Percentiles rank a stretch among this genome's conserved stretches.
Conservation (phyloP, 2,888 invertebrate species). For the Brachyopa scutellaris region DNA sequence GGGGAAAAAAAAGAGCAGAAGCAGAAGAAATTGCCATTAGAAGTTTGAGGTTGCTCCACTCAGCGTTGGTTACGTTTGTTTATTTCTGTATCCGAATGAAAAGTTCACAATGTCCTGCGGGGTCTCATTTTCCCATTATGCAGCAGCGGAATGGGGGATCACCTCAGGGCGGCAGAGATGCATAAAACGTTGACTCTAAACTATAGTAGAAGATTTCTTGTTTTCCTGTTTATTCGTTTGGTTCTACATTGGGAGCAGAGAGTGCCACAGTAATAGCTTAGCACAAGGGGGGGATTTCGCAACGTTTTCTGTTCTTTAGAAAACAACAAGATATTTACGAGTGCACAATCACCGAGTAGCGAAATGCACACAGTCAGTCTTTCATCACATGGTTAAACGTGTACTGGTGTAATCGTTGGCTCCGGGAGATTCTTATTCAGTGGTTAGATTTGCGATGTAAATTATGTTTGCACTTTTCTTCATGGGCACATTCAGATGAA, state of each 20-base stretch:
- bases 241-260: neutral
- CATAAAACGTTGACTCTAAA: slow-evolving; percentile 33
- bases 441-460: slow-evolving; percentile 52
- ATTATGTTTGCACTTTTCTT: slow-evolving; percentile 54
- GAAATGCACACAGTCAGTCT: neutral
- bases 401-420: slow-evolving; percentile 18
- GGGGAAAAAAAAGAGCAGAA: slow-evolving; percentile 2
- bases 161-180: slow-evolving; percentile 27
- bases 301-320: neutral
- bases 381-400: slow-evolving; percentile 17
- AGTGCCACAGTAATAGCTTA: too few relatives aligned
- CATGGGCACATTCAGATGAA: neutral
- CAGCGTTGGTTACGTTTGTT: slow-evolving; percentile 14
- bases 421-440: slow-evolving; percentile 33
- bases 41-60: slow-evolving; percentile 9
- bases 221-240: slow-evolving; percentile 13
- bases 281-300: neutral
- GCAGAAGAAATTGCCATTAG: slow-evolving; percentile 19
- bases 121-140: slow-evolving; percentile 23
- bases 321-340: slow-evolving; percentile 34
- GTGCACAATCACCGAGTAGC: slow-evolving; percentile 17
- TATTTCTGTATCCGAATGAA: slow-evolving; percentile 13
- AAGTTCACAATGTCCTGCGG: slow-evolving; percentile 46
- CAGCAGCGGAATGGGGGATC: neutral
- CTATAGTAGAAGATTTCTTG: neutral